Conservation (phyloP, 2,888 invertebrate genomes). For the Chaetoderma sp. region DNA sequence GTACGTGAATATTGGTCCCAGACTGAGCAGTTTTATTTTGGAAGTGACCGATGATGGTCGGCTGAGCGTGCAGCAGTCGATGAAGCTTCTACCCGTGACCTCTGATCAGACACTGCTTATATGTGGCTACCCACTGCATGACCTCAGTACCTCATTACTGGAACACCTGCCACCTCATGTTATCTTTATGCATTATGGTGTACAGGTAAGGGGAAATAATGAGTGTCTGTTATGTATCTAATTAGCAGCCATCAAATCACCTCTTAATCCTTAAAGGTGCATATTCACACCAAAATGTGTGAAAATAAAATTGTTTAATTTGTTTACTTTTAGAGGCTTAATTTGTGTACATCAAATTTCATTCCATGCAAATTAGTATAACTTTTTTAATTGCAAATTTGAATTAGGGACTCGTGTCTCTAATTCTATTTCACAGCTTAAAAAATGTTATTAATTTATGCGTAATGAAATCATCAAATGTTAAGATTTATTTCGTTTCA, state of each 20-base stretch:
- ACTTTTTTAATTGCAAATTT: too few relatives aligned
- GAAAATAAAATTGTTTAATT: too few relatives aligned
- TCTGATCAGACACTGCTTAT: constrained; percentile 56
- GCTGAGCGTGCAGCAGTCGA: constrained; percentile 47
- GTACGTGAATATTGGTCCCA: constrained; percentile 74
- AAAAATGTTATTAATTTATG: too few relatives aligned
- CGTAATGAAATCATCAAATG: too few relatives aligned
- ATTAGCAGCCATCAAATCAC: not conserved
- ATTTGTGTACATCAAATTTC: too few relatives aligned
- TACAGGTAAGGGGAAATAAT: constrained; percentile 72
- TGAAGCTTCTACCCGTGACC: constrained; percentile 50
- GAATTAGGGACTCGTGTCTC: too few relatives aligned
- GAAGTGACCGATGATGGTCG: constrained; percentile 58
- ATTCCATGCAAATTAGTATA: too few relatives aligned
- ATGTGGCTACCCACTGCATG: constrained; percentile 64
- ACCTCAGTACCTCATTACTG: constrained; percentile 44
- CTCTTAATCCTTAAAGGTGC: not conserved
- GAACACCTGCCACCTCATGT: constrained; percentile 72
- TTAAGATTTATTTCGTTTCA: too few relatives aligned
- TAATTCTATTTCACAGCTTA: too few relatives aligned
- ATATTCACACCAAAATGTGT: too few relatives aligned
- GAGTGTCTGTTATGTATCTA: constrained; percentile 4
- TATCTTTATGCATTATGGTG: constrained; percentile 75
- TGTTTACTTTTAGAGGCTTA: too few relatives aligned
- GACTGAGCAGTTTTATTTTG: constrained; percentile 73